Evolutionary conservation across 2,113 vertebrate species (phyloP), one percentile per base, ranked within the genome.

Genomic region (Mastomys coucha): DNA sequence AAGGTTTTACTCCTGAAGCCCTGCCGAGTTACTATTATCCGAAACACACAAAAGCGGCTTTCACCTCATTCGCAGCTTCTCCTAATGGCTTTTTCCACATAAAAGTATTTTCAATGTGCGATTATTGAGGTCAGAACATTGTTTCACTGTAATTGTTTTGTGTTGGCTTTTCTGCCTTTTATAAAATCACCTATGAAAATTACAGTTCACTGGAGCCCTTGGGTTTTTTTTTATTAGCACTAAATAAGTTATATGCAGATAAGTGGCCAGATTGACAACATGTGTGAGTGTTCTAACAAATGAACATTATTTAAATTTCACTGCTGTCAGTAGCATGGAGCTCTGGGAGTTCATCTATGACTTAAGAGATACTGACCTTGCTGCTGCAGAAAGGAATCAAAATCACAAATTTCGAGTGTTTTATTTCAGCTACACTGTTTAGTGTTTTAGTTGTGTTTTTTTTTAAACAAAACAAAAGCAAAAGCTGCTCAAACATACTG

Each of bases 131-230:
- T 97, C 92, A 96, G 76, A 87, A 60, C 76, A 92, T 95, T 97
- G 93, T 97, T 96, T 97, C 93, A 86, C 53, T 93, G 72, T 96
- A 90, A 97, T 95, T 97, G 88, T 86, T 97, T 97, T 93, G 69
- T 93, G 89, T 93, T 97, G 76, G n/a, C 70, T 96, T 95, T 95
- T 88, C 78, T 94, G 53, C 78, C 87, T 91, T 94, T 93, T 72
- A 94, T 76, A 93, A 91, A 95, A 94, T 93, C 76, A 42, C 53
- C 73, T 92, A 86, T 91, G 22, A 96, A 91, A 90, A 96, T 95
- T 95, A 94, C 14, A 94, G 84, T 92, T 95, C 81, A 92, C 19
- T 45, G 72, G 22, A 95, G 88, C 31, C 14, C 36, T 86, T 91
- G 14, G 4, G 78, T 53, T 14, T 70, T 69, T 69, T 36, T 33